Evolutionary conservation across 2,113 vertebrate genomes (phyloP), one percentile per base, ranked within the genome.

Genomic region (Felis chaus): DNA sequence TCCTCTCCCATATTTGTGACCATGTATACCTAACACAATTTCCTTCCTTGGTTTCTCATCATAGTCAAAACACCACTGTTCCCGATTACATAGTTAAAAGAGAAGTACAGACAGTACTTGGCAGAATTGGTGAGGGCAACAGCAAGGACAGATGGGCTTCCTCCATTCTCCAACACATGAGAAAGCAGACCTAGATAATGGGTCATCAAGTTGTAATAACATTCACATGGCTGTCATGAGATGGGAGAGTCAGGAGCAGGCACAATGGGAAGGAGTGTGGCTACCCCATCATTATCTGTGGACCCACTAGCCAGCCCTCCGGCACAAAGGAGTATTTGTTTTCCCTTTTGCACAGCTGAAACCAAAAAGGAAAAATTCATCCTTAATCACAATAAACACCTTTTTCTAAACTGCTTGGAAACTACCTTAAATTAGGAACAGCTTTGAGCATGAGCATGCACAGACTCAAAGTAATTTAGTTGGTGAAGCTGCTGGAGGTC

Each of bases 291-390:
- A 83, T 74, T 69, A n/a, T 76, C 96, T 97, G 96, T 89, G 53
- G 95, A 83, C 93, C 91, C 90, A 97, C 89, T 97, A 96, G 71
- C n/a, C 76, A 92, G 65, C 23, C 65, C 94, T 91, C 97, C 97
- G 96, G 97, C 57, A 79, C 57, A 0, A 71, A 63, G 86, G 89
- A 97, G 36, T 19, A 18, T 65, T 94, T 96, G 0, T 0, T 53
- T 97, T 87, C 55, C 83, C 74, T 78, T 92, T 87, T 89, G 68
- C 86, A 97, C 92, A 95, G 88, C 88, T 89, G 97, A 66, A 92
- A 95, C 25, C 0, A 0, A 69, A 66, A 55, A 92, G 91, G 73
- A 21, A 48, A 78, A 97, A 95, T 80, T 95, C 55, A 92, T 36
- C 53, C 36, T 76, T 86, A 96, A 85, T 92, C 93, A 98, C 7